Evolutionary conservation across 2,113 vertebrate species (phyloP).

Genomic region (Mustelus asterias): DNA sequence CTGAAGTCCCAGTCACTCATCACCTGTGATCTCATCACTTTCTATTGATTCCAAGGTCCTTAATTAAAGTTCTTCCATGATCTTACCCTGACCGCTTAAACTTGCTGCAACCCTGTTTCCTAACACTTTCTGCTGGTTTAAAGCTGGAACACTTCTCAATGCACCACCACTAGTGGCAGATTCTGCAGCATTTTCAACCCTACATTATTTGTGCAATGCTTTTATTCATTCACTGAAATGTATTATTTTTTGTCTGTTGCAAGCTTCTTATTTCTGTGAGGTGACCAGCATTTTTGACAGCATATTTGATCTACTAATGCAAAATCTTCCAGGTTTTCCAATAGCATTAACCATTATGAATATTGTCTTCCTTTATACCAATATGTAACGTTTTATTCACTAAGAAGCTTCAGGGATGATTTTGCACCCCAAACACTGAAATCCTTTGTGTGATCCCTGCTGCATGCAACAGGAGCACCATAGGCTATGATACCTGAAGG

Average conservation of each 20-base stretch:
- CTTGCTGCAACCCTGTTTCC: not conserved
- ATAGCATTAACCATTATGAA: not conserved
- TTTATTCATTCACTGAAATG: not conserved
- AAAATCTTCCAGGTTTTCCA: not conserved
- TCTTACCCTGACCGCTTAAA: not conserved
- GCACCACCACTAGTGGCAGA: not conserved
- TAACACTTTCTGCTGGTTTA: not conserved
- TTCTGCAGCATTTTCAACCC: not conserved
- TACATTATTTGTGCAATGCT: not conserved
- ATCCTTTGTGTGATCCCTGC: slow-evolving; percentile 29
- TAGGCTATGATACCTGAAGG: slow-evolving; percentile 51
- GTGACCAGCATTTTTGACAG: not conserved
- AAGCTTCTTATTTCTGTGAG: not conserved
- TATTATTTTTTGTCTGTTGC: not conserved
- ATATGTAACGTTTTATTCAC: not conserved
- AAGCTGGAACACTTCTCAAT: not conserved
- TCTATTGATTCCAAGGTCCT: not conserved
- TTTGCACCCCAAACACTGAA: not conserved
- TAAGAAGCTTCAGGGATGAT: not conserved
- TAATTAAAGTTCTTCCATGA: not conserved
- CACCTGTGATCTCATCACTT: not conserved
- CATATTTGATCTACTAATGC: not conserved
- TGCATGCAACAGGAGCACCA: slow-evolving; percentile 20
- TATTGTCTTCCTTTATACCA: not conserved
- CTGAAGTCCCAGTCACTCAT: not conserved